Conservation (phyloP, 2,113 vertebrate species). For the Camelus bactrianus region DNA sequence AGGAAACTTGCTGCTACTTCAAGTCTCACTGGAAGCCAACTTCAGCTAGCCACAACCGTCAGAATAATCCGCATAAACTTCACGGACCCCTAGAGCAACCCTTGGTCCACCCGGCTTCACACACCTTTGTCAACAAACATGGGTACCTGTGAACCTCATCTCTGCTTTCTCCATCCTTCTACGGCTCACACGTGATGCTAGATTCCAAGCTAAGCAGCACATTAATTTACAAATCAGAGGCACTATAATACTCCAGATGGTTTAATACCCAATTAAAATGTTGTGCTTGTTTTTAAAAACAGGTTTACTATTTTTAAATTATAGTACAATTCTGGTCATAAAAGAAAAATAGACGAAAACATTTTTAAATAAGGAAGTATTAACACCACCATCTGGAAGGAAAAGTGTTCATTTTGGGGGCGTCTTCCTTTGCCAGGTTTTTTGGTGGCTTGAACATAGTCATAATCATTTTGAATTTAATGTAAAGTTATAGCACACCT, state of each 20-base stretch:
- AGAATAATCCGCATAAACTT: neutral
- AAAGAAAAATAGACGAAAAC: neutral
- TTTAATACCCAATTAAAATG: neutral
- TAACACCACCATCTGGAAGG: neutral
- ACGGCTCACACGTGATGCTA: neutral
- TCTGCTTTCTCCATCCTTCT: neutral
- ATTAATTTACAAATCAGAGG: neutral
- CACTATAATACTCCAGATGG: neutral
- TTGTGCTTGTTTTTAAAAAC: neutral
- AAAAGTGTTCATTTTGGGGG: neutral
- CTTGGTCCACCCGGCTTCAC: neutral
- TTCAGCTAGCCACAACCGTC: neutral
- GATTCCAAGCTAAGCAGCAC: neutral
- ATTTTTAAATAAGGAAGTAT: neutral
- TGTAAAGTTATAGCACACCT: neutral
- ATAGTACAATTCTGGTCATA: neutral
- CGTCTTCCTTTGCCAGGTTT: conserved; percentile 4
- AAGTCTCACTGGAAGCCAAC: neutral
- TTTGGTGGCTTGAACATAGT: neutral
- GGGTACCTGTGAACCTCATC: neutral
- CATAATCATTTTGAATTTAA: neutral
- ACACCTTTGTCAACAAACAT: neutral
- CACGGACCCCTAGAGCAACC: neutral
- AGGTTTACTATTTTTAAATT: neutral
- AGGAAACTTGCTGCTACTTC: neutral